phyloP scores from a whole-genome alignment of 2,888 invertebrate species.

The Colletes collaris region DNA sequence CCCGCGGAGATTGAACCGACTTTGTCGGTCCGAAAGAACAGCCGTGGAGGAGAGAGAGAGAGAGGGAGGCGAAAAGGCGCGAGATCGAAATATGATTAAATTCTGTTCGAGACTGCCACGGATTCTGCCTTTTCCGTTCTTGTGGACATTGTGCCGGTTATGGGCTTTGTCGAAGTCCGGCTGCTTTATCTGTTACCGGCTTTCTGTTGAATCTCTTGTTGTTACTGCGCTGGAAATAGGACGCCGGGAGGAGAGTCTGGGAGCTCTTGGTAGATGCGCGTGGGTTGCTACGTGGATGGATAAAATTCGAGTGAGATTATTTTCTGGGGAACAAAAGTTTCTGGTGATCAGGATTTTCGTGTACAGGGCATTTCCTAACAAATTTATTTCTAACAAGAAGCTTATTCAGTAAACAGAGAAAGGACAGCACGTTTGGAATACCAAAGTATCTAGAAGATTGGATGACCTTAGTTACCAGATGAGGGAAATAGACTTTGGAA shows the following conservation, averaged over 20 bases:
- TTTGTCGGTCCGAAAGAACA: constrained; percentile 18
- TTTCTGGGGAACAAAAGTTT: too few species aligned
- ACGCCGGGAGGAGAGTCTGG: neutral
- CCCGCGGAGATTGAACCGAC: constrained; percentile 20
- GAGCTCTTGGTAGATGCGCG: neutral
- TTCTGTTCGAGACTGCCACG: constrained; percentile 32
- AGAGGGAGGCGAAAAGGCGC: constrained; percentile 28
- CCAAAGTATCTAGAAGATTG: too few species aligned
- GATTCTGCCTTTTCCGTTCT: constrained; percentile 28
- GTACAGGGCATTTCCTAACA: too few species aligned
- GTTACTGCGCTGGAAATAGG: constrained; percentile 21
- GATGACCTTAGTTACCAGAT: too few species aligned
- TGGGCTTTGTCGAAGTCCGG: constrained; percentile 34
- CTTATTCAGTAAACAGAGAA: too few species aligned
- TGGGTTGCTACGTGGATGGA: neutral
- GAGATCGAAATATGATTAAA: constrained; percentile 61
- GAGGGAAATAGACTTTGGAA: too few species aligned
- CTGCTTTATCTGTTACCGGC: constrained; percentile 24
- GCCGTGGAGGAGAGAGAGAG: neutral
- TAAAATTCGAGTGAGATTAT: neutral
- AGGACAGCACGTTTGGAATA: too few species aligned
- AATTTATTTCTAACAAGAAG: too few species aligned
- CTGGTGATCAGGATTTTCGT: too few species aligned
- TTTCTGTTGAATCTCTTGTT: constrained; percentile 9
- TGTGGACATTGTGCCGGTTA: constrained; percentile 32